Conservation (phyloP, 2,888 invertebrate species). For the Chrysolina haemoptera region DNA sequence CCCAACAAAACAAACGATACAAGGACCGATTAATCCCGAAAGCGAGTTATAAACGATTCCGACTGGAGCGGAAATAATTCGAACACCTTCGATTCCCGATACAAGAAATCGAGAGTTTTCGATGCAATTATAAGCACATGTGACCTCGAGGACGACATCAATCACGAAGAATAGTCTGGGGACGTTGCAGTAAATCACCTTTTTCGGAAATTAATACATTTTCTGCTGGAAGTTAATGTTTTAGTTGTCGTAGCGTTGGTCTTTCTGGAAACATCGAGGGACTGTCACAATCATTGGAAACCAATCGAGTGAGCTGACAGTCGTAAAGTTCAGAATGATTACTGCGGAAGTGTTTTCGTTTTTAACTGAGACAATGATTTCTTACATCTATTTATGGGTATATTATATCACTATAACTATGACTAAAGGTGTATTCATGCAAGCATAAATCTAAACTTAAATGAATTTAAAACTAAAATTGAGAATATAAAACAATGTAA, state of each 20-base stretch:
- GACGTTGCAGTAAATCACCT: constrained; percentile 24
- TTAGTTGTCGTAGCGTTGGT: constrained; percentile 2
- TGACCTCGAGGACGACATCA: constrained; percentile 67
- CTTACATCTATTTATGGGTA: no score
- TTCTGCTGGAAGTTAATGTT: constrained; percentile 23
- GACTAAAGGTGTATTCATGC: no score
- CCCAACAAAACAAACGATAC: not conserved
- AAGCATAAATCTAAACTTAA: no score
- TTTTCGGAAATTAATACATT: constrained; percentile 31
- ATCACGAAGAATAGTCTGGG: constrained; percentile 57
- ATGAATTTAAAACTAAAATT: no score
- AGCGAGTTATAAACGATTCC: constrained; percentile 18
- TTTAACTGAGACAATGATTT: no score
- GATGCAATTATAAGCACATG: constrained; percentile 71
- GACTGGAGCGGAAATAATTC: constrained; percentile 20
- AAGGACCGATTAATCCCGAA: constrained; percentile 5
- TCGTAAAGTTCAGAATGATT: not conserved
- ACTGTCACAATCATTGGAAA: constrained; percentile 17
- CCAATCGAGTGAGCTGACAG: constrained; percentile 2
- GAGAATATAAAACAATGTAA: no score
- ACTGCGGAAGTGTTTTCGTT: no score
- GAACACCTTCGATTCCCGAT: constrained; percentile 44
- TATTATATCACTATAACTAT: no score
- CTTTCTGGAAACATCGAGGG: constrained; percentile 10
- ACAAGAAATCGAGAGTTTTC: constrained; percentile 56